These are phyloP conservation scores for Platycheirus albimanus DNA, from an alignment of 2,888 invertebrate species.

Conservation along the genomic window DNA sequence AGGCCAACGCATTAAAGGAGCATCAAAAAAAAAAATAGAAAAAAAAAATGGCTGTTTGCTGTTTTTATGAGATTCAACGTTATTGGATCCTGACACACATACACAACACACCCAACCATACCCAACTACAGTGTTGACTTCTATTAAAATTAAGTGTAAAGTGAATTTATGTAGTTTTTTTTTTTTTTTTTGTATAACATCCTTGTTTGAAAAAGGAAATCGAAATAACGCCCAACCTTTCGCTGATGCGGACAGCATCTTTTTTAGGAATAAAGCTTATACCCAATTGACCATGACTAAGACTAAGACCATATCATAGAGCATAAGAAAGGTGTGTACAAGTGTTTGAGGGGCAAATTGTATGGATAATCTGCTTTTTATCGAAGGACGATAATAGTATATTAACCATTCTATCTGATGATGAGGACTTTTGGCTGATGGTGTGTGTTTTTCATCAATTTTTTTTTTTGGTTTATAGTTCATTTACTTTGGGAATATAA, in stretches of 20 bases:
- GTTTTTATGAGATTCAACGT: constrained; percentile 51
- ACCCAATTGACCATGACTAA: constrained; percentile 31
- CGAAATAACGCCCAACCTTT: constrained; percentile 55
- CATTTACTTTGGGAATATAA: constrained; percentile 16
- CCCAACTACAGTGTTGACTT: not conserved
- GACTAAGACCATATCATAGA: too few relatives aligned
- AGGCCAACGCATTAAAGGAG: not conserved
- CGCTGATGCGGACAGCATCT: constrained; percentile 35
- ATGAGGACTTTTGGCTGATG: too few relatives aligned
- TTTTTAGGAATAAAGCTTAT: constrained; percentile 3
- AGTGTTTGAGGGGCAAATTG: not conserved
- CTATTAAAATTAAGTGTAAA: constrained; percentile 56
- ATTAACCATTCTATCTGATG: not conserved
- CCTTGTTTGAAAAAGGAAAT: constrained; percentile 47
- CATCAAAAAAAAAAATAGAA: not conserved
- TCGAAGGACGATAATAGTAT: constrained; percentile 14
- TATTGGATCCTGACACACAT: constrained; percentile 1
- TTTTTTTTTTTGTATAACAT: not conserved
- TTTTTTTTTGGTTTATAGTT: constrained; percentile 29
- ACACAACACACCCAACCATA: not conserved
- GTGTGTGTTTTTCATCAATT: constrained; percentile 30
- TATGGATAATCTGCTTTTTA: constrained; percentile 22
- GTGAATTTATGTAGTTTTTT: constrained; percentile 13
- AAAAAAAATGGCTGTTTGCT: constrained; percentile 20
- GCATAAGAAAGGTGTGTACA: too few relatives aligned